Evolutionary conservation across 23 tunicate genomes (phyloP), one percentile per base, ranked within the genome.

Genomic region (Trididemnum miniatum): DNA sequence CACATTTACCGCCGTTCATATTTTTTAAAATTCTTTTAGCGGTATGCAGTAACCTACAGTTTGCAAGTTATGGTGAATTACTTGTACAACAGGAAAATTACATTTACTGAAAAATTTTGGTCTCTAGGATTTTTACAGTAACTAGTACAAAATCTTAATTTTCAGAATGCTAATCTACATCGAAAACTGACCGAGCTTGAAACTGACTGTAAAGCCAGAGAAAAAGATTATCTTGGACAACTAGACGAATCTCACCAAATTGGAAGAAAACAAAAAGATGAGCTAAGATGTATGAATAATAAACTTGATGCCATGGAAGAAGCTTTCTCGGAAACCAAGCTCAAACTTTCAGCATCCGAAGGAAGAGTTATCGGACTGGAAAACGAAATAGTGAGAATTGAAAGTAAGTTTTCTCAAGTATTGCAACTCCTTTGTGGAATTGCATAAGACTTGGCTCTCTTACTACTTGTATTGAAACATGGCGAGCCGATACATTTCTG

Each of bases 281-380:
- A 95, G 25, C 34, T 85, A 38, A 77, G 95, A 51, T 72, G 38
- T 26, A 69, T 90, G 34, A 59, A n/a, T 4, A 37, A 66, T 38
- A 85, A 82, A 35, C 63, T 82, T 28, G 91, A 95, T 49, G 69
- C 72, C 1, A 24, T 74, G 59, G 99, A 95, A 3, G 95, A 95
- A 65, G 95, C 89, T 34, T 40, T 89, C 33, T 87, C 95, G 34
- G 96, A 95, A 77, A 77, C 64, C 60, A 95, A 89, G 80, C 36
- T 95, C 35, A 89, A 89, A 51, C 91, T 95, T 23, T 89, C 95
- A 4, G 99, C 94, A 22, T 82, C 90, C 28, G 99, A 95, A 82
- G 99, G 99, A 54, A 82, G 99, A 72, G 91, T 89, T 1, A 82
- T 79, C 22, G 99, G 99, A 28, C 79, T 95, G 38, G 99, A 95